phyloP scores from a whole-genome alignment of 2,113 vertebrate species.

The Sinocyclocheilus anshuiensis region DNA sequence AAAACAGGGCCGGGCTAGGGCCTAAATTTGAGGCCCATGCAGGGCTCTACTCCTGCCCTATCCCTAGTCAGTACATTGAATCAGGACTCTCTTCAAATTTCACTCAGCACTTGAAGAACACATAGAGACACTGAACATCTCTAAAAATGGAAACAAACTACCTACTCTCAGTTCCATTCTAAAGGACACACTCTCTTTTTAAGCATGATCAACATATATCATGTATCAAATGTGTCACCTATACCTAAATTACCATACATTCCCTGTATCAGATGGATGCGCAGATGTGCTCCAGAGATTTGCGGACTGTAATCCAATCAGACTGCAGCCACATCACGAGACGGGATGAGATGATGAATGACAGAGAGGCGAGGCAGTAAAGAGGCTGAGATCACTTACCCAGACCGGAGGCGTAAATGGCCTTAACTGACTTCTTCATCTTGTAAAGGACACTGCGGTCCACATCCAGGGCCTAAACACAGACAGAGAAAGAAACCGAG shows the following conservation, averaged over 20 bases:
- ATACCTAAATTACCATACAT: constrained; percentile 1
- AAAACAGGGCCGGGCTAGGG: too few relatives aligned
- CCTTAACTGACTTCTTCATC: constrained; percentile 99
- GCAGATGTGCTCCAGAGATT: constrained; percentile 13
- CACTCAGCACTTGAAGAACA: not conserved
- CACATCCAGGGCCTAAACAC: constrained; percentile 89
- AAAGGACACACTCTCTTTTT: not conserved
- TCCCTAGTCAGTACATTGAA: not conserved
- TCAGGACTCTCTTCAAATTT: not conserved
- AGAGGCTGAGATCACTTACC: constrained; percentile 79
- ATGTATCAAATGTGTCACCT: constrained; percentile 9
- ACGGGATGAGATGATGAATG: not conserved
- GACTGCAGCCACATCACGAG: constrained; percentile 13
- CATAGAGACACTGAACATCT: not conserved
- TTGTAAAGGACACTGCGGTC: constrained; percentile 97
- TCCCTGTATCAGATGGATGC: constrained; percentile 14
- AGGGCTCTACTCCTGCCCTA: too few relatives aligned
- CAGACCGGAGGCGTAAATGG: constrained; percentile 94
- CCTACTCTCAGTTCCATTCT: not conserved
- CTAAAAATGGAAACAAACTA: not conserved
- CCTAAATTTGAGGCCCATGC: too few relatives aligned
- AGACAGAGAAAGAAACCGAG: constrained; percentile 17
- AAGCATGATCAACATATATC: not conserved
- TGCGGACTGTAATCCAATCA: constrained; percentile 29
- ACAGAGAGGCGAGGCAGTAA: constrained; percentile 10